Evolutionary conservation across 92 coral and sea anemone genomes (phyloP).

Genomic region (Siderastrea radians): DNA sequence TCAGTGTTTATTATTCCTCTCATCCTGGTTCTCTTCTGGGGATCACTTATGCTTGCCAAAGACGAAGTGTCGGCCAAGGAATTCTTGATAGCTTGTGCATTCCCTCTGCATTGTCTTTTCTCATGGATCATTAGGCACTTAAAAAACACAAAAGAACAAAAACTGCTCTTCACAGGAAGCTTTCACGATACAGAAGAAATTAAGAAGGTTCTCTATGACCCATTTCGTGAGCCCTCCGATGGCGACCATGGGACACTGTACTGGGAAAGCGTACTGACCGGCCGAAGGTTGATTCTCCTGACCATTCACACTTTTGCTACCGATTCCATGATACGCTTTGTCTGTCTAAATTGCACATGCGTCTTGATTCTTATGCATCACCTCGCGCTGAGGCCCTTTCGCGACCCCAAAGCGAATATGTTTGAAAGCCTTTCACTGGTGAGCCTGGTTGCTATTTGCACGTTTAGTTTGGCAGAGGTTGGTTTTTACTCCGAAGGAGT

Average conservation of each 20-base stretch:
- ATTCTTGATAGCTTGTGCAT: constrained; percentile 39
- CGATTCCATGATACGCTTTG: constrained; percentile 20
- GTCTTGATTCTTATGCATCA: constrained; percentile 56
- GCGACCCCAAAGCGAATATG: constrained; percentile 46
- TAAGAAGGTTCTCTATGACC: constrained; percentile 45
- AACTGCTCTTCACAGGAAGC: neutral
- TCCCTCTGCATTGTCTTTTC: constrained; percentile 42
- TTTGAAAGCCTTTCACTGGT: constrained; percentile 47
- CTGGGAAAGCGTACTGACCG: constrained; percentile 70
- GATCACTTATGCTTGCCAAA: constrained; percentile 46
- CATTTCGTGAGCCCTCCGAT: constrained; percentile 38
- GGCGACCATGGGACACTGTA: constrained; percentile 43
- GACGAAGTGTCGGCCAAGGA: constrained; percentile 40
- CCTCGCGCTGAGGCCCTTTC: constrained; percentile 40
- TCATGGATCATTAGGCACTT: constrained; percentile 4
- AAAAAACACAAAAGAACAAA: neutral
- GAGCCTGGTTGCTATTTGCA: constrained; percentile 44
- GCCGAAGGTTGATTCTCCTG: constrained; percentile 49
- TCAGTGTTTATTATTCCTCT: constrained; percentile 39
- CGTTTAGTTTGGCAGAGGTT: constrained; percentile 47
- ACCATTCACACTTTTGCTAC: constrained; percentile 38
- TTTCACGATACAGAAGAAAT: constrained; percentile 20
- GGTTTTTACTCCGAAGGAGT: constrained; percentile 30
- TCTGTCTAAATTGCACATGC: constrained; percentile 29
- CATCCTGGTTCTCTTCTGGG: constrained; percentile 51